Evolutionary conservation across 2,888 invertebrate species (phyloP).

Genomic region (Charanyca ferruginea): DNA sequence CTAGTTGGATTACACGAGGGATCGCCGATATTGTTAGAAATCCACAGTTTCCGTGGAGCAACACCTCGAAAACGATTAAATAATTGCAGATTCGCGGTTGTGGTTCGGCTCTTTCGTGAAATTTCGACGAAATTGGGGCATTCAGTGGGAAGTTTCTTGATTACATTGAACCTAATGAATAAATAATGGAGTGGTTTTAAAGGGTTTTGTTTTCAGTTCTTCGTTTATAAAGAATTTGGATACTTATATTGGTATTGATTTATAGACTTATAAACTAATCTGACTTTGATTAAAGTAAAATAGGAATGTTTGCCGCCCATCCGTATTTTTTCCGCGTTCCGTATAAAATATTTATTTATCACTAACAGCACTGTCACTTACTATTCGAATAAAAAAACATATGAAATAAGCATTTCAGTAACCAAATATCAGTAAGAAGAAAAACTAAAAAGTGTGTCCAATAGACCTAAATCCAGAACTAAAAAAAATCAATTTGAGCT

Average conservation of each 20-base stretch:
- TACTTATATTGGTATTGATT: neutral
- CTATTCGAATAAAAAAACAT: too few species aligned
- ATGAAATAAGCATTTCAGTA: too few species aligned
- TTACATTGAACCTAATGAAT: constrained; percentile 82
- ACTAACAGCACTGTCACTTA: too few species aligned
- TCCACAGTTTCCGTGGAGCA: constrained; percentile 82
- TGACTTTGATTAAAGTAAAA: constrained; percentile 3
- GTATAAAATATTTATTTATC: too few species aligned
- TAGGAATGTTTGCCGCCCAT: neutral
- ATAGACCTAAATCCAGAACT: too few species aligned
- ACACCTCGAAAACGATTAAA: constrained; percentile 88
- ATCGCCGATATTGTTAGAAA: constrained; percentile 73
- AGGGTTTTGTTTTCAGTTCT: constrained; percentile 66
- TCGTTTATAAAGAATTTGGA: constrained; percentile 37
- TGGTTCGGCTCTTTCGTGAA: constrained; percentile 80
- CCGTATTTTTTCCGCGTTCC: constrained; percentile 42
- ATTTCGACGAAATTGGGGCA: constrained; percentile 83
- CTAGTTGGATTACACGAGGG: constrained; percentile 44
- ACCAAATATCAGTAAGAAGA: too few species aligned
- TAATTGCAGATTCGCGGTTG: constrained; percentile 86
- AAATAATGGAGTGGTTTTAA: constrained; percentile 78
- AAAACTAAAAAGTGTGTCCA: too few species aligned
- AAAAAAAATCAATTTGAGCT: too few species aligned
- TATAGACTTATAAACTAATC: neutral
- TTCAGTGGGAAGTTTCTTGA: constrained; percentile 82